These are phyloP conservation scores for Trachops cirrhosus DNA, from an alignment of 2,797 vertebrate genomes.

Conservation along the genomic window DNA sequence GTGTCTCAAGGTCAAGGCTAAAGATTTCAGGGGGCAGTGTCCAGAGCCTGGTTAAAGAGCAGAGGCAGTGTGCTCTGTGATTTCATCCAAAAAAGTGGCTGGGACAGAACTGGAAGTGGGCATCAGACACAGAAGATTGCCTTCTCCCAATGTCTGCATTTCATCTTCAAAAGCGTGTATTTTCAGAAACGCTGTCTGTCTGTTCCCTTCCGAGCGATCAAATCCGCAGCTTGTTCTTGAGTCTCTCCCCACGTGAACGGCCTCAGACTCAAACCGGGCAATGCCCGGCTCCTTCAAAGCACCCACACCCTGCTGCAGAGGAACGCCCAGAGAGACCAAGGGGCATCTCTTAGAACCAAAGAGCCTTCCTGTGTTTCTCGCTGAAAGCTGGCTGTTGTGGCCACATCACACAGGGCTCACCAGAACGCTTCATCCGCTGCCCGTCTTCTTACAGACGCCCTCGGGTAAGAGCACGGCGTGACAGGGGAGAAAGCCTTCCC, in stretches of 20 bases:
- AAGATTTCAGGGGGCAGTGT: neutral
- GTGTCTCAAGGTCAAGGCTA: neutral
- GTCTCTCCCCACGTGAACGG: neutral
- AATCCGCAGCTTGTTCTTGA: neutral
- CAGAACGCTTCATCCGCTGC: rapidly evolving
- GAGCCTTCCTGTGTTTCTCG: neutral
- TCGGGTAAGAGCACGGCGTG: neutral
- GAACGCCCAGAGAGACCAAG: neutral
- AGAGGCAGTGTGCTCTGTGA: neutral
- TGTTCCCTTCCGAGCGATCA: neutral
- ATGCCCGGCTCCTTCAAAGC: conserved; percentile 17
- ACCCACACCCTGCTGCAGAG: neutral
- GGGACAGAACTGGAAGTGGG: neutral
- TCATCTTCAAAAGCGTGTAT: conserved; percentile 49
- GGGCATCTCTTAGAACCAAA: neutral
- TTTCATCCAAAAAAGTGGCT: neutral
- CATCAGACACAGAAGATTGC: neutral
- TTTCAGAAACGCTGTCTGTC: conserved; percentile 43
- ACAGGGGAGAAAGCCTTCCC: neutral
- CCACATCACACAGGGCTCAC: neutral
- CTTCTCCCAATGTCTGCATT: neutral
- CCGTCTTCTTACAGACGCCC: neutral
- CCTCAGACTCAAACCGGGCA: neutral
- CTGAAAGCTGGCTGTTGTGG: rapidly evolving
- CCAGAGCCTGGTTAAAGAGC: neutral